Evolutionary conservation across 2,797 vertebrate genomes (phyloP), one percentile per base, ranked within the genome.

Genomic region (Margarornis squamiger): DNA sequence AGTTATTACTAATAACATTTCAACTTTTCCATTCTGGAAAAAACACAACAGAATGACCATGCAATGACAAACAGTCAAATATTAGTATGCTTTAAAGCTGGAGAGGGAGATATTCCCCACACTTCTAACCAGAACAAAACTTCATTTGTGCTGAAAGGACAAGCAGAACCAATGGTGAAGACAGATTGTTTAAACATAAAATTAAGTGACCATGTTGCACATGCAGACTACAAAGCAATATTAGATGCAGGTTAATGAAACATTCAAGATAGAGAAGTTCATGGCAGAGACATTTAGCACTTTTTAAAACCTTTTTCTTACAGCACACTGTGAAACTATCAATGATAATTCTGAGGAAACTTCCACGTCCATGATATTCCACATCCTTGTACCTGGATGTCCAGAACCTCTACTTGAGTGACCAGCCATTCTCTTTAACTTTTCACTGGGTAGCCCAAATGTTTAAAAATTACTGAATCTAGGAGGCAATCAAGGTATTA

Each of bases 261-360:
- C 78, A 82, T 57, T 93, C 55, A 85, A 66, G 39, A 79, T 58
- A 79, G 21, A 49, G 32, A 29, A 86, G 63, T 22, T 91, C 48
- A 93, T 3, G 14, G 87, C 84, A 95, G 73, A 94, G 67, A 96
- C 94, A 73, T 43, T 92, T 32, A 89, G 85, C 63, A 85, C 39
- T 61, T 66, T 91, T 72, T 59, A 83, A 92, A 38, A 52, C 0
- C 0, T 88, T 94, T 94, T 92, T 83, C 95, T 96, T 96, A 96
- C 92, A 94, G 95, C 45, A 93, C 87, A 92, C 27, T 77, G 71
- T 86, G 96, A 96, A 93, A 95, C 86, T 87, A 94, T 91, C 96
- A 96, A 94, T 95, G 96, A 96, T 94, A 95, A 95, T 96, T 96
- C 96, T 94, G 92, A 94, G 83, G 91, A 91, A 93, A 91, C 45